Base-by-base conservation (phyloP, 2,888 invertebrate species). In the Melinaea marsaeus region DNA sequence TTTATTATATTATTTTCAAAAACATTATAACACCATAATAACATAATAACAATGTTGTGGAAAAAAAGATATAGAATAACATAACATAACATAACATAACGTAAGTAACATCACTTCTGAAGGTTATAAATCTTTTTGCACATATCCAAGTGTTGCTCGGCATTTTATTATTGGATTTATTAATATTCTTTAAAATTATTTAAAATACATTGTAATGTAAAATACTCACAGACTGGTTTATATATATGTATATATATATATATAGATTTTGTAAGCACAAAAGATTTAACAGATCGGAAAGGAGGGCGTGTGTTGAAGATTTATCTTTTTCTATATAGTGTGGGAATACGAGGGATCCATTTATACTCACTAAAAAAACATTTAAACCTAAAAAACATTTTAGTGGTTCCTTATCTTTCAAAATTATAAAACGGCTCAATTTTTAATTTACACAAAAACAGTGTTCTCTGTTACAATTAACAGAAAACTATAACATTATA, bases 1-100 rank as follows among this genome's bases (percentile, higher is more conserved):
- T 87, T 88, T 84, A 86, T 86, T 74, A 77, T 82, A 90, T 86
- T 86, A 89, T 88, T 83, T 89, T 86, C 87, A 86, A 88, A 90
- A 90, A 90, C 84, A 85, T 78, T 87, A 88, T 89, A 37, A 88
- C 84, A 86, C 70, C 75, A 72, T 74, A n/a, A n/a, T n/a, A n/a
- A n/a, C n/a, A 79, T 72, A 22, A 78, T 79, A 74, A 86, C 90
- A 89, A 85, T 79, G 90, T 90, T 87, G 89, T 85, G 71, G 80
- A 84, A 83, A 83, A 84, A 81, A 84, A 82, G 57, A 81, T 72
- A 76, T 77, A 75, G 81, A 83, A 86, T 86, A 88, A 83, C 83
- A 60, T 63, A 70, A 83, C 83, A 60, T 63, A 70, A 64, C 57
- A 61, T 65, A 62, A 55, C 66, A 66, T 68, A 63, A 79, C 77